Conservation (phyloP, 2,888 invertebrate genomes). For the Corbicula japonica region DNA sequence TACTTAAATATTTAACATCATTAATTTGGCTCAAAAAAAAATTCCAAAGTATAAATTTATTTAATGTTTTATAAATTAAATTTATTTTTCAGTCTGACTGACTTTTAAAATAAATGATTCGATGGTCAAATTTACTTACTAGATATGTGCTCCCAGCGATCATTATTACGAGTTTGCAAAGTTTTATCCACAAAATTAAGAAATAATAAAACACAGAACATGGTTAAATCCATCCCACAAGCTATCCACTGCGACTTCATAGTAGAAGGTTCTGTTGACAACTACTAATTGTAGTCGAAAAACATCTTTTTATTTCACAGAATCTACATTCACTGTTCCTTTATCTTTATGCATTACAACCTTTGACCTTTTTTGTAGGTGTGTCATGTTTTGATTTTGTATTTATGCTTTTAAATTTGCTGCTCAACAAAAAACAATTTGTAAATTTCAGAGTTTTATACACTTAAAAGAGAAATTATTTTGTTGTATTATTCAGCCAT, state of each 20-base stretch:
- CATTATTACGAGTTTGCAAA: slow-evolving; percentile 54
- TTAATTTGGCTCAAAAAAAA: background rate
- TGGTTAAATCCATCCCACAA: slow-evolving; percentile 39
- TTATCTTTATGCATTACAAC: slow-evolving; percentile 19
- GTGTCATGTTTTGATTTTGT: too few species aligned
- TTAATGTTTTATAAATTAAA: background rate
- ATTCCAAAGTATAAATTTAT: background rate
- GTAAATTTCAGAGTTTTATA: too few species aligned
- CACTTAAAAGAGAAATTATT: background rate
- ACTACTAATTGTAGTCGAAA: slow-evolving; percentile 1
- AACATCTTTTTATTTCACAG: background rate
- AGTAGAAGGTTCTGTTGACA: background rate
- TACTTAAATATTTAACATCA: background rate
- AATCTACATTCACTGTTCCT: slow-evolving; percentile 5
- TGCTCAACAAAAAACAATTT: too few species aligned
- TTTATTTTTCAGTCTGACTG: too few species aligned
- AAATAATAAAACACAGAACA: slow-evolving; percentile 53
- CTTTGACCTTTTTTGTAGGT: slow-evolving; percentile 13
- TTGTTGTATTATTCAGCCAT: background rate
- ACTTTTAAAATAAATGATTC: too few species aligned
- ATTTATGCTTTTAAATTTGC: too few species aligned
- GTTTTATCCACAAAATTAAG: slow-evolving; percentile 62
- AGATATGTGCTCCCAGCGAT: slow-evolving; percentile 60
- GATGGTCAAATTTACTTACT: slow-evolving; percentile 51
- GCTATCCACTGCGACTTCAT: slow-evolving; percentile 6